phyloP scores from a whole-genome alignment of 2,113 vertebrate genomes.

The Oreochromis aureus region DNA sequence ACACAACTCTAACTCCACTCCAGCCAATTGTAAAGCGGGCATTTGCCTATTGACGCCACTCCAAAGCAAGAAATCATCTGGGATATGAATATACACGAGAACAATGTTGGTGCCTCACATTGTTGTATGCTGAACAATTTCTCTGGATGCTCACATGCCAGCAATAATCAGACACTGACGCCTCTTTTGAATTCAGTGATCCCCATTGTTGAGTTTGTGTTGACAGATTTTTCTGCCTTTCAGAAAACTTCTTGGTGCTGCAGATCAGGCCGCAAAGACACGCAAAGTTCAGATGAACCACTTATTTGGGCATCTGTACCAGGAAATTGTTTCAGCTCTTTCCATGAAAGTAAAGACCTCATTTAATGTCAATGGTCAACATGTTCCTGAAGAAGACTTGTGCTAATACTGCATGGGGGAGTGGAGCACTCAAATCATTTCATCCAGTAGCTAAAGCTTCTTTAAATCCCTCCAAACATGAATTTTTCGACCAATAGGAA shows the following conservation, averaged over 20 bases:
- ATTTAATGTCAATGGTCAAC: conserved; percentile 39
- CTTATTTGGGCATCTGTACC: conserved; percentile 19
- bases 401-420: conserved; percentile 34
- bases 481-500: conserved; percentile 52
- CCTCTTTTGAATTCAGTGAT: conserved; percentile 8
- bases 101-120: conserved; percentile 20
- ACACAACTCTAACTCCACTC: conserved; percentile 43
- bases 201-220: background rate
- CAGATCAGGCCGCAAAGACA: background rate
- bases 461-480: conserved; percentile 63
- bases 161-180: background rate
- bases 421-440: conserved; percentile 37
- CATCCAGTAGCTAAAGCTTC: conserved; percentile 59
- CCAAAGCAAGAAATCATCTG: conserved; percentile 9
- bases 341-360: conserved; percentile 33
- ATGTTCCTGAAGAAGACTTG: conserved; percentile 37
- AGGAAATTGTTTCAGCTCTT: conserved; percentile 14
- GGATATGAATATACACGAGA: conserved; percentile 32
- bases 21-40: conserved; percentile 20
- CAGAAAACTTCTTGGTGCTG: background rate
- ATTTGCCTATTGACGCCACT: conserved; percentile 39
- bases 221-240: background rate
- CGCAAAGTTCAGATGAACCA: background rate
- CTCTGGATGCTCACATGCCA: background rate
- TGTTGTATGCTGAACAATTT: background rate